Evolutionary conservation across 2,113 vertebrate species (phyloP).

Genomic region (Struthio camelus): DNA sequence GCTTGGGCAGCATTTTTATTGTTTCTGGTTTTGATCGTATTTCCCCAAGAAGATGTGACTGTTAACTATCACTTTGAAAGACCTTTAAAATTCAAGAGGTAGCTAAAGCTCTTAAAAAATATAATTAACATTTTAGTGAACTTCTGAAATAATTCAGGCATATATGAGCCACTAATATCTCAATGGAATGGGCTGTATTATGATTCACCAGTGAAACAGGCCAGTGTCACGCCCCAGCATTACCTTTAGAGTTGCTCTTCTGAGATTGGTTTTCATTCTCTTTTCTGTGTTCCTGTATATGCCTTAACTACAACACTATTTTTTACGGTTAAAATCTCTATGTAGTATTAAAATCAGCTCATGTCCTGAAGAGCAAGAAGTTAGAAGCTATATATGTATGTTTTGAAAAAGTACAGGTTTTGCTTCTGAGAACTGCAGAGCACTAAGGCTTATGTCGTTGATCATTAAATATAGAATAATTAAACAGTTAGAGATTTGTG

Average conservation of each 20-base stretch:
- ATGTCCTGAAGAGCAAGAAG: not conserved
- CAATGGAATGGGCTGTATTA: not conserved
- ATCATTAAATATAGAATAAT: not conserved
- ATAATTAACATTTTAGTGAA: constrained; percentile 7
- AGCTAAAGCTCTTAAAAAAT: not conserved
- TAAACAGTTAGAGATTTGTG: not conserved
- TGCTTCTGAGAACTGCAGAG: not conserved
- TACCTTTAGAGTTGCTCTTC: not conserved
- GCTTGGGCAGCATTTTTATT: not conserved
- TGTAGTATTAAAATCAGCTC: not conserved
- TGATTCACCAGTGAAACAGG: not conserved
- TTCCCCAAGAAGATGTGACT: not conserved
- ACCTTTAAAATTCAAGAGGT: not conserved
- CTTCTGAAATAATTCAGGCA: constrained; percentile 16
- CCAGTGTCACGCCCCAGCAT: not conserved
- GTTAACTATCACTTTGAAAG: not conserved
- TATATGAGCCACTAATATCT: not conserved
- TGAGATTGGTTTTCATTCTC: not conserved
- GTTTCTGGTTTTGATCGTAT: not conserved
- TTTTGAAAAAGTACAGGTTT: not conserved
- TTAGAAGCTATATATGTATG: not conserved
- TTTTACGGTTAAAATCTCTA: not conserved
- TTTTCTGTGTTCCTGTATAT: not conserved
- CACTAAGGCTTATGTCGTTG: not conserved
- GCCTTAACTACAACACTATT: not conserved